Base-by-base conservation (phyloP, 2,888 invertebrate genomes). In the Salticus scenicus region DNA sequence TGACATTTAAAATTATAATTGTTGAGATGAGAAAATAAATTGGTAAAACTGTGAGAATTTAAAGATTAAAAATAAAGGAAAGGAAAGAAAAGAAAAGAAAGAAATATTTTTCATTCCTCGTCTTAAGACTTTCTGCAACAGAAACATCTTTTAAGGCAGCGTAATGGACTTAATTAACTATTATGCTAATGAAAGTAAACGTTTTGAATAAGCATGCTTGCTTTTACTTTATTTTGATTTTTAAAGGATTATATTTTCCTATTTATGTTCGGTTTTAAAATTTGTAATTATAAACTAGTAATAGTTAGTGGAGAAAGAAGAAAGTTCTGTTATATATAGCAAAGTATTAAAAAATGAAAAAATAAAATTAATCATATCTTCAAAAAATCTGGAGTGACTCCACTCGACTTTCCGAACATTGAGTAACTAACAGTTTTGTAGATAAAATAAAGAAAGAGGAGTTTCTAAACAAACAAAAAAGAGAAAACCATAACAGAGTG, bases 81-180 rank as follows among this genome's bases (percentile, higher is more conserved):
- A 2, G 17, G 17, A 47, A n/a, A n/a, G n/a, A 37, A 37, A 37
- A 37, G 4, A 10, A 37, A 37, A 37, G 10, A 37, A 4, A 20
- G 2, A 24, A n/a, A n/a, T 24, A 12, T 20, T 24, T 12, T 24
- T 24, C 24, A 24, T 57, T n/a, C n/a, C n/a, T n/a, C n/a, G n/a
- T n/a, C n/a, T 57, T 57, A 57, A 24, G 4, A 24, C 24, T 7
- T 4, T 8, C 17, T 47, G 12, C n/a, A 47, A n/a, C n/a, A 5
- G 57, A 1, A 57, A 17, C 37, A 10, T 57, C 24, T 57, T 57
- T 57, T 5, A 7, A 24, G 24, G 5, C 24, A 0, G 17, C 20
- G 20, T 57, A 57, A 57, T 24, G 57, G 24, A 57, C 57, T 57
- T 57, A 57, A 57, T 57, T 57, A 57, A n/a, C 57, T 57, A 57